These are phyloP conservation scores for Columbina picui DNA, from an alignment of 2,113 vertebrate species.

Conservation along the genomic window DNA sequence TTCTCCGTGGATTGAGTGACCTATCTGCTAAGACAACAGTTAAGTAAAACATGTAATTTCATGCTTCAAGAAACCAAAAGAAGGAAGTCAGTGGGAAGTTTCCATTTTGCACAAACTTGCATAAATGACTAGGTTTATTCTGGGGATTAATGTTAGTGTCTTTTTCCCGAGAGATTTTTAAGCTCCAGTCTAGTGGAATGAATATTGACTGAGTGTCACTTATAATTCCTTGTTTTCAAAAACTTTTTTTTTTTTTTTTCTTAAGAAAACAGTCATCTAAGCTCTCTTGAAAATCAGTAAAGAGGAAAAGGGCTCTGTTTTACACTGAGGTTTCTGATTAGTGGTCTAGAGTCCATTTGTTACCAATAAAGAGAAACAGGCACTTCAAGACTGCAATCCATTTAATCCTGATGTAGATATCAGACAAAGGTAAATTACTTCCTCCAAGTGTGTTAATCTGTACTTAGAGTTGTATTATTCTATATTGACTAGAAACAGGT, in stretches of 20 bases:
- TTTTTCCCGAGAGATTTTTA: neutral
- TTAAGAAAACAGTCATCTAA: neutral
- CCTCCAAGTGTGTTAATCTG: neutral
- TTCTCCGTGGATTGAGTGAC: neutral
- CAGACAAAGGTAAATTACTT: neutral
- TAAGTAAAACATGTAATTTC: neutral
- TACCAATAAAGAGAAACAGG: neutral
- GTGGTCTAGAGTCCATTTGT: neutral
- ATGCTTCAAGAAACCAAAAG: neutral
- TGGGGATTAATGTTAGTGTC: neutral
- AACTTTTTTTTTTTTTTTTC: neutral
- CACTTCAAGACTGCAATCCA: neutral
- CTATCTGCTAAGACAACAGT: neutral
- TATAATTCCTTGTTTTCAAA: neutral
- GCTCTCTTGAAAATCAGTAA: neutral
- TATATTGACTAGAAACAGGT: neutral
- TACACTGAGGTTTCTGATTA: neutral
- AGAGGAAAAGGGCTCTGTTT: neutral
- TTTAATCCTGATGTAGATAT: neutral
- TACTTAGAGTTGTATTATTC: neutral
- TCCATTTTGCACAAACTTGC: neutral
- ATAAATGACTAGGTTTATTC: neutral
- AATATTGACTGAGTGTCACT: neutral
- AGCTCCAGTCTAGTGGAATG: neutral
- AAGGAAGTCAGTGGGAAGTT: neutral